A percentile compares a stretch with the other conserved stretches of the same genome.
phyloP scores from a whole-genome alignment of 2,797 vertebrate species.

The Leptoclinus maculatus region DNA sequence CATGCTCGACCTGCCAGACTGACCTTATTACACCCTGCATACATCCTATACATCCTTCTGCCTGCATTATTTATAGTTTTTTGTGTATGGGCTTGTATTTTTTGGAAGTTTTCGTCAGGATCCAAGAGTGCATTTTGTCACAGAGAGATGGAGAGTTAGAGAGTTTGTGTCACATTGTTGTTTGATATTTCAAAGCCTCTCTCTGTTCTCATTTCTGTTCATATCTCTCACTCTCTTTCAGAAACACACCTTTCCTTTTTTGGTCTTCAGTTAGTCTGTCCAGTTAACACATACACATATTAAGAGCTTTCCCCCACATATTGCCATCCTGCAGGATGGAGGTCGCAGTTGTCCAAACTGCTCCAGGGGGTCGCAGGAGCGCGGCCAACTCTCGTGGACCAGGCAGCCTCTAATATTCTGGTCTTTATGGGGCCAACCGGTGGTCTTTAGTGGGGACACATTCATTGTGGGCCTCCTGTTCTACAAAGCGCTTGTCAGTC shows the following conservation, averaged over 20 bases:
- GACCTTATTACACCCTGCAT: conserved; percentile 67
- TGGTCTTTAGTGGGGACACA: conserved; percentile 75
- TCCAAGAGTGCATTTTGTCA: conserved; percentile 4
- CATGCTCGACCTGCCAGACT: conserved; percentile 78
- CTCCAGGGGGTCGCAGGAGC: conserved; percentile 31
- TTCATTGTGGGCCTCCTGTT: conserved; percentile 75
- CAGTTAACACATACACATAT: neutral
- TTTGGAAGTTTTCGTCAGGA: neutral
- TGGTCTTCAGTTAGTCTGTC: neutral
- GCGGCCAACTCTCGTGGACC: conserved; percentile 44
- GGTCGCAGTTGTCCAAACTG: conserved; percentile 39
- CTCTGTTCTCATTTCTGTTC: neutral
- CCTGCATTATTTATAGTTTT: conserved; percentile 40
- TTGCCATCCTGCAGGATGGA: conserved; percentile 5
- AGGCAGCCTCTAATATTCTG: conserved; percentile 65
- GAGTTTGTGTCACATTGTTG: neutral
- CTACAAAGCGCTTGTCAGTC: conserved; percentile 82
- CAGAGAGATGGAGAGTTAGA: neutral
- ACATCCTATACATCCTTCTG: conserved; percentile 45
- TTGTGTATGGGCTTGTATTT: neutral
- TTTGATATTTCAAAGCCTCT: neutral
- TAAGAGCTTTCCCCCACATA: conserved; percentile 1
- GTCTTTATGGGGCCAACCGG: conserved; percentile 71
- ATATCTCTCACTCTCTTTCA: neutral
- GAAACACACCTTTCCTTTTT: neutral